These are phyloP conservation scores for Thamnophis elegans DNA, from an alignment of 2,797 vertebrate species.

Conservation along the genomic window DNA sequence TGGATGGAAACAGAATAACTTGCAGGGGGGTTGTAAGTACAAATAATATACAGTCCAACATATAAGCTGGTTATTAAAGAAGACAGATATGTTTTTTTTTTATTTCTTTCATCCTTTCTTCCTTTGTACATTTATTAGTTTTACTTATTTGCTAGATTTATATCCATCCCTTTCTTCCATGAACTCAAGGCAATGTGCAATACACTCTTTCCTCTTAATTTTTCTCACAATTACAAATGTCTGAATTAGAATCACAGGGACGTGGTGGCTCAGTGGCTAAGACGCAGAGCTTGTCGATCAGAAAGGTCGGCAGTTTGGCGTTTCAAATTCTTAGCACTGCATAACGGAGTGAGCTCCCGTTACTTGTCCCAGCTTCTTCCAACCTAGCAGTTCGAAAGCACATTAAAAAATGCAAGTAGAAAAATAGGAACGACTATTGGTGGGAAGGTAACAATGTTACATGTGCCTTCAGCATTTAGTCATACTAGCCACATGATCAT, in stretches of 20 bases:
- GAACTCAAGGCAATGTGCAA: background rate
- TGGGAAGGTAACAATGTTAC: no score
- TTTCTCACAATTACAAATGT: background rate
- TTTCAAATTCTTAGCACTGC: no score
- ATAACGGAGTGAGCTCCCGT: no score
- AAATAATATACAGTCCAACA: background rate
- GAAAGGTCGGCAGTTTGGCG: no score
- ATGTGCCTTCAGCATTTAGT: no score
- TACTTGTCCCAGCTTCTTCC: no score
- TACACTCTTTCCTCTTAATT: background rate
- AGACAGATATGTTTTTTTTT: background rate
- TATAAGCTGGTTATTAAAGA: background rate
- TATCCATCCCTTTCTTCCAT: background rate
- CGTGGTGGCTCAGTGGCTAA: no score
- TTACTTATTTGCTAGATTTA: background rate
- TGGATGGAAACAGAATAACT: conserved; percentile 82
- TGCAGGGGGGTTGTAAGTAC: conserved; percentile 88
- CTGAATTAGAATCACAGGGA: background rate
- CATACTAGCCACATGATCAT: no score
- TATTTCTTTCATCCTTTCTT: background rate
- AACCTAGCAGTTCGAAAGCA: no score
- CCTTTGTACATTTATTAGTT: background rate
- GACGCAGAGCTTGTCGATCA: no score
- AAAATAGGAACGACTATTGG: no score
- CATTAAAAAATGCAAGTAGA: no score